Base-by-base conservation (phyloP, 2,888 invertebrate genomes). In the Cremastobaeus sp. region DNA sequence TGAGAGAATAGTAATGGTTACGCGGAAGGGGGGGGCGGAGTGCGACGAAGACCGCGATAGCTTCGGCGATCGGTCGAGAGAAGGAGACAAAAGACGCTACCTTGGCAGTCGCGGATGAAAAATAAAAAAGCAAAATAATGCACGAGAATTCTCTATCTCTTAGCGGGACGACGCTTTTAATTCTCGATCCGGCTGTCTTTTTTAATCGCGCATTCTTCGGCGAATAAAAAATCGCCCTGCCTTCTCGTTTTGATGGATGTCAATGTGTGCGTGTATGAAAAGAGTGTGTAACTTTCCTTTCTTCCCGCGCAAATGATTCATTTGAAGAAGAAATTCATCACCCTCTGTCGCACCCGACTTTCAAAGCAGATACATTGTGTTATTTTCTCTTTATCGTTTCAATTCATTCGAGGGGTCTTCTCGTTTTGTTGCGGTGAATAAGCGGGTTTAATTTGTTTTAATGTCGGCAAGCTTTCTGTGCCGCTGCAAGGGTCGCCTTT, bases 141-240 rank as follows among this genome's bases (percentile, higher is more conserved):
- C 76, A 73, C 76, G 74, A 69, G 78, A 78, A 79, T 83, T 82
- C 78, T 81, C 84, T 81, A 83, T 84, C 81, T 84, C 79, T 82
- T 81, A 81, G 82, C 79, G 76, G 77, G 77, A 78, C 77, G 81
- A 79, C 78, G 80, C 76, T 82, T 84, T 81, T 81, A 82, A 84
- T 84, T 82, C 78, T 62, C 78, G 71, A 78, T 78, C 74, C 74
- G 73, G 65, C 76, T 76, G 79, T 78, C 78, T 72, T 71, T 80
- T 78, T 83, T 84, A 83, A 83, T 83, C 81, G 79, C 76, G 71
- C 74, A 68, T 66, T 76, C 76, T 73, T 65, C 54, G 59, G 15
- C 30, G 65, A 50, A 69, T 65, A 64, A 50, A 74, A 66, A 70
- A 60, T 54, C 74, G 59, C 59, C 65, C 43, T 41, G 57, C 41